Percentiles rank a stretch among this genome's conserved stretches.
These are phyloP conservation scores for Anthonomus grandis DNA, from an alignment of 1,140 invertebrate genomes.

Conservation along the genomic window DNA sequence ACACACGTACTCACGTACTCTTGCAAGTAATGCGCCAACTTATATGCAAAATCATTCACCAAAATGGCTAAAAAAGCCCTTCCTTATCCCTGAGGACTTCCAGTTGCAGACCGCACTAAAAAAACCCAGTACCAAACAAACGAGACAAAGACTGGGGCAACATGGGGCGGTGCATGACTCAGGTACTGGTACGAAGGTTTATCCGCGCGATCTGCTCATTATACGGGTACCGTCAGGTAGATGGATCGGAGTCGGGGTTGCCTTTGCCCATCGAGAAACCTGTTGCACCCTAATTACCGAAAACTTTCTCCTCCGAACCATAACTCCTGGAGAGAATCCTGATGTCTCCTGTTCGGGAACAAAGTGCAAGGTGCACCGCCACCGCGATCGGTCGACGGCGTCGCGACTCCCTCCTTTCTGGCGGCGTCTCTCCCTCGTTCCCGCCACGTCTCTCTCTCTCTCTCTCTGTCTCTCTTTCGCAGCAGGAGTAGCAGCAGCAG, in stretches of 20 bases:
- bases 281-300: not conserved
- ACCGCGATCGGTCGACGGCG: conserved; percentile 13
- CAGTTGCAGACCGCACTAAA: no score
- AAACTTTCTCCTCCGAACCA: not conserved
- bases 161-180: conserved; percentile 22
- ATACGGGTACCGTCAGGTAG: conserved; percentile 25
- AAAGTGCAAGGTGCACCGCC: conserved; percentile 19
- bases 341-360: not conserved
- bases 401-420: not conserved
- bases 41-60: no score
- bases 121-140: no score
- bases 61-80: no score
- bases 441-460: no score
- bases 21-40: no score
- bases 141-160: conserved; percentile 5
- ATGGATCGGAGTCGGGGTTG: conserved; percentile 11
- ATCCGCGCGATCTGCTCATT: conserved; percentile 12
- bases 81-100: no score
- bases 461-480: conserved; percentile 2
- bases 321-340: not conserved
- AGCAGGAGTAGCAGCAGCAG: not conserved
- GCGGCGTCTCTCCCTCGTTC: no score
- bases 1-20: no score
- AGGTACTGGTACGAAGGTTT: conserved; percentile 15
- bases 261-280: not conserved